A percentile compares a stretch with the other conserved stretches of the same genome.
phyloP scores from a whole-genome alignment of 2,797 vertebrate species.

The Arctocebus calabarensis region DNA sequence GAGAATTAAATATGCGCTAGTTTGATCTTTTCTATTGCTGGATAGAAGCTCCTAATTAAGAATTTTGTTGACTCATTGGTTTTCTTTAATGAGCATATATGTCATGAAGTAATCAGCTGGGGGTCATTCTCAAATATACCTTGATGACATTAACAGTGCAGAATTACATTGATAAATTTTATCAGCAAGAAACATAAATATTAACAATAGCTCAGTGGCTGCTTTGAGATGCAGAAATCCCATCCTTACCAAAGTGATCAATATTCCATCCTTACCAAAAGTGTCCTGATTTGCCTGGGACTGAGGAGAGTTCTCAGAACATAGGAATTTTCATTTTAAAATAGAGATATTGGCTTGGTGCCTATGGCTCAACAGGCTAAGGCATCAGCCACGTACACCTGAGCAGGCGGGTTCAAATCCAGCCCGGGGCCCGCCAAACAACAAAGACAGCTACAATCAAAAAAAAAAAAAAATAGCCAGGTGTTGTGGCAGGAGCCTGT shows the following conservation, averaged over 20 bases:
- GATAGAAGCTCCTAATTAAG: not conserved
- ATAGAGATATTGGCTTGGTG: too few relatives aligned
- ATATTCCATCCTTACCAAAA: not conserved
- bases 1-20: not conserved
- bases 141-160: not conserved
- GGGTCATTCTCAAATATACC: not conserved
- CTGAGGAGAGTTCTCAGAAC: not conserved
- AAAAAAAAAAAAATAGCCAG: too few relatives aligned
- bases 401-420: too few relatives aligned
- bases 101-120: not conserved
- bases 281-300: not conserved
- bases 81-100: not conserved
- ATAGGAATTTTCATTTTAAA: not conserved
- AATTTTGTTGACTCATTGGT: not conserved
- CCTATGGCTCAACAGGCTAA: too few relatives aligned
- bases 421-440: too few relatives aligned
- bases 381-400: too few relatives aligned
- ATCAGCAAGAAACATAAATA: not conserved
- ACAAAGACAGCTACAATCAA: too few relatives aligned
- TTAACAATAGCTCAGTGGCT: not conserved
- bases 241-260: not conserved
- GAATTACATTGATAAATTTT: not conserved
- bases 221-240: not conserved
- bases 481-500: too few relatives aligned
- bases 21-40: not conserved